Evolutionary conservation across 2,888 invertebrate genomes (phyloP).

Genomic region (Machimus rusticus): DNA sequence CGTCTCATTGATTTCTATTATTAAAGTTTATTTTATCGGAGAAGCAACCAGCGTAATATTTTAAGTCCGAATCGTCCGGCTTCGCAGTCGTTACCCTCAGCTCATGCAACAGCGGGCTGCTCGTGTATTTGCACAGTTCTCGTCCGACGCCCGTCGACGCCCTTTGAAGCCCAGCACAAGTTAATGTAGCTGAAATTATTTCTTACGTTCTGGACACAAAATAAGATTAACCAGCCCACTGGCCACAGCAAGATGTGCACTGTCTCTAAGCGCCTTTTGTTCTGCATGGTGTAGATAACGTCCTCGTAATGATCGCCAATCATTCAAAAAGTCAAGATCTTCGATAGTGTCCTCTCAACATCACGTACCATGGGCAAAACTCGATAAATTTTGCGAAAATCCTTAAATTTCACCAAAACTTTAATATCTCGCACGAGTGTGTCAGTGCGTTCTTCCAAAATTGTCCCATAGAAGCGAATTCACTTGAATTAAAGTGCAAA

Average conservation of each 20-base stretch:
- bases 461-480: neutral
- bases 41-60: neutral
- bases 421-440: neutral
- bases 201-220: neutral
- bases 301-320: neutral
- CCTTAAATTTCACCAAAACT: neutral
- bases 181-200: neutral
- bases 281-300: neutral
- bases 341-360: neutral
- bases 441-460: neutral
- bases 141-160: neutral
- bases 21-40: conserved; percentile 5
- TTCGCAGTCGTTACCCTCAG: neutral
- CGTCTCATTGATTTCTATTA: conserved; percentile 23
- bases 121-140: neutral
- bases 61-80: neutral
- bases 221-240: neutral
- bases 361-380: neutral
- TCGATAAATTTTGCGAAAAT: neutral
- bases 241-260: neutral
- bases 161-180: neutral
- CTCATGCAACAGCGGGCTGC: neutral
- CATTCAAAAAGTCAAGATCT: neutral
- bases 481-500: neutral
- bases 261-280: neutral